phyloP scores from a whole-genome alignment of 2,888 invertebrate genomes.

The Orgyia antiqua region DNA sequence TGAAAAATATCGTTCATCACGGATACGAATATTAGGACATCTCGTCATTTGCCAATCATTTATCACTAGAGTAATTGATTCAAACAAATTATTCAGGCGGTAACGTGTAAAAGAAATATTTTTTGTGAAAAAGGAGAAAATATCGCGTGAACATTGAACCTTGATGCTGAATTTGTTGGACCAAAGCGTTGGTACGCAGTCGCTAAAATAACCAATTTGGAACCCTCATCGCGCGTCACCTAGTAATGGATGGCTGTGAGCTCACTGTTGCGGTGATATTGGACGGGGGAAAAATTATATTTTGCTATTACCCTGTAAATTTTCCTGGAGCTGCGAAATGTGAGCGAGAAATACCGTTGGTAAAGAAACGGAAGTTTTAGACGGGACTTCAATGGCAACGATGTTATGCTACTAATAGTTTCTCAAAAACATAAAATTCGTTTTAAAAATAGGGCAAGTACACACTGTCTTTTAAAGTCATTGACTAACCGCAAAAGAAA shows the following conservation, averaged over 20 bases:
- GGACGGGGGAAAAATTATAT: constrained; percentile 29
- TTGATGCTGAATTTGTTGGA: constrained; percentile 23
- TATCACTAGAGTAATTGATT: constrained; percentile 10
- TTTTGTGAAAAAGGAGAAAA: constrained; percentile 8
- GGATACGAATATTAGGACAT: constrained; percentile 9
- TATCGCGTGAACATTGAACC: constrained; percentile 13
- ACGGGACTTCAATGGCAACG: too few species aligned
- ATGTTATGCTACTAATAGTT: too few species aligned
- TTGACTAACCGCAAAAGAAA: too few species aligned
- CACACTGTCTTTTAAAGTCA: too few species aligned
- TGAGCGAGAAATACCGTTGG: not conserved
- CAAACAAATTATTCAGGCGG: constrained; percentile 2
- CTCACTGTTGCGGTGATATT: constrained; percentile 30
- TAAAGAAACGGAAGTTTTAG: too few species aligned
- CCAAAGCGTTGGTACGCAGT: constrained; percentile 28
- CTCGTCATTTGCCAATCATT: constrained; percentile 7
- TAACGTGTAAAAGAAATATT: constrained; percentile 3
- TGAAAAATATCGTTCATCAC: constrained; percentile 13
- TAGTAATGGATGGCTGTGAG: constrained; percentile 43
- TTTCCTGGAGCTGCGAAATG: constrained; percentile 13
- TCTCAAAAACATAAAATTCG: too few species aligned
- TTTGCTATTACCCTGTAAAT: constrained; percentile 23
- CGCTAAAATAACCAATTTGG: constrained; percentile 46
- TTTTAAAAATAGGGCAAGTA: too few species aligned
- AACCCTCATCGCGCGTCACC: constrained; percentile 49